Base-by-base conservation (phyloP, 2,113 vertebrate genomes). In the Heloderma charlesbogerti region DNA sequence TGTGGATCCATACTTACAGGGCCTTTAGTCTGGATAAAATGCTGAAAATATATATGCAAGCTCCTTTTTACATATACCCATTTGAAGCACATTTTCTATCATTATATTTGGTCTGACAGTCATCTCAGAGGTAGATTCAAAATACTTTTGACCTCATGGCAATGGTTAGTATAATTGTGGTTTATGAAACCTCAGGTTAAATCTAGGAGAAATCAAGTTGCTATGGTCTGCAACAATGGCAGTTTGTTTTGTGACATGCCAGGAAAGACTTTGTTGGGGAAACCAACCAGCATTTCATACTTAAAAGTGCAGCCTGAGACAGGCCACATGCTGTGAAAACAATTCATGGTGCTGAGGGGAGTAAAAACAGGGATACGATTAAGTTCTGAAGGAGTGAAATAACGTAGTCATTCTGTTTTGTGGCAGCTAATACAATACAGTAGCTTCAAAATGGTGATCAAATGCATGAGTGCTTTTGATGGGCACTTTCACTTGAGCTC, bases 91-190 rank as follows among this genome's bases (percentile, higher is more conserved):
- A 77, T 84, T 84, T 92, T 0, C 86, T 93, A 88, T 90, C 84
- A 0, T 93, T 95, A 71, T 91, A 63, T 91, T 94, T 89, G 57
- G 78, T 92, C 88, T 91, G 91, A 93, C 93, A 95, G 54, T 92
- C 92, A 89, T 94, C 91, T 90, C 84, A 94, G 96, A 95, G 95
- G 88, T 95, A 94, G 90, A 88, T 89, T 87, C 91, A 91, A 93
- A 96, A 95, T 90, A 93, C 80, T 95, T 95, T 66, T 93, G 92
- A 95, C 93, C 94, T 91, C 43, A 74, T 96, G 96, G 95, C 95
- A 96, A 40, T 90, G 91, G 60, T 88, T 90, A 89, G 92, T 96
- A 92, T 96, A 96, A 96, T 96, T 97, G 95, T 97, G 96, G 95
- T 95, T 96, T 92, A 54, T 95, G 89, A 93, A 96, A 95, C 75